Evolutionary conservation across 2,797 vertebrate genomes (phyloP), one percentile per base, ranked within the genome.

Genomic region (Acanthurus leucopareius): DNA sequence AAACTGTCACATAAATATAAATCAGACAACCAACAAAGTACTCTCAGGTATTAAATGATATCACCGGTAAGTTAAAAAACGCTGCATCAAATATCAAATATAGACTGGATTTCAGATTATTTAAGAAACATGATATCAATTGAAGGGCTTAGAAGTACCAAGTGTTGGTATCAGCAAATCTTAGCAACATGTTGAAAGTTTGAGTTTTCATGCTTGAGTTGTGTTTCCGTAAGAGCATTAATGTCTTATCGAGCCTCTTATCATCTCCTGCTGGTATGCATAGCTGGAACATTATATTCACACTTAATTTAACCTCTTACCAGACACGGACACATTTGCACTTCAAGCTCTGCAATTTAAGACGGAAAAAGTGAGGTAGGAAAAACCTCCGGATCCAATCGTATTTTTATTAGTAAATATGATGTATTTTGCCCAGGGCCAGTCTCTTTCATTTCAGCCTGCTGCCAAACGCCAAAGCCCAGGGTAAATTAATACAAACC

Each of bases 381-480:
- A 86, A 80, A 86, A 76, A 28, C 53, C 75, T 83, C 7, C 57
- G 44, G 74, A 68, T 83, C 74, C 67, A 73, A 65, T 73, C 86
- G 75, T 91, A 83, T 84, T 89, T 93, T 91, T 93, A 93, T 93
- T 84, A 86, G 87, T 94, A 92, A 94, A 92, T 92, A 93, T 91
- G 83, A 92, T 84, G 88, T 88, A 83, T 91, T 90, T 92, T 88
- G 84, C 93, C 88, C 77, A 25, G 69, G 86, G 89, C 85, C 58
- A 75, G 76, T 87, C 77, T 83, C 88, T 93, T 93, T 94, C 76
- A 93, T 93, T 95, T 88, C 73, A 91, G 89, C 88, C 77, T 75
- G 79, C 86, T 91, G 90, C 91, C 90, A 90, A 94, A 93, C 58
- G 77, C 88, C 86, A 90, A 90, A 92, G 88, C 85, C 83, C 80